A percentile compares a stretch with the other conserved stretches of the same genome.
Conservation (phyloP, 2,888 invertebrate species). For the Heterodera filipjevi region DNA sequence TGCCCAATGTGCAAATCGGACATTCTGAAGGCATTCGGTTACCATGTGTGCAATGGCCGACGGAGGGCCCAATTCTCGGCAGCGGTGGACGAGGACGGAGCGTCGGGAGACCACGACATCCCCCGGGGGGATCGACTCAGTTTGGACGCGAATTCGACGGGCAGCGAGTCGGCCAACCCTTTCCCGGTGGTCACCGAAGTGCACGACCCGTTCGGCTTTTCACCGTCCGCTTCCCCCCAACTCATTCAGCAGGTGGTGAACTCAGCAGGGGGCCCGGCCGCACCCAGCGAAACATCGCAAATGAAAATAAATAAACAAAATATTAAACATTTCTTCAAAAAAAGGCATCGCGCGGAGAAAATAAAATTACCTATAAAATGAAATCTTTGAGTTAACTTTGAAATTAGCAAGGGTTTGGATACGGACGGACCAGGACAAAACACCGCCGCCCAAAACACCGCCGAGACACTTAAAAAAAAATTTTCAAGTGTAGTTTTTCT, state of each 20-base stretch:
- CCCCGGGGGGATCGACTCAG: constrained; percentile 40
- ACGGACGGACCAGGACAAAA: no score
- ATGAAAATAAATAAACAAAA: no score
- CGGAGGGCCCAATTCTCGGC: constrained; percentile 46
- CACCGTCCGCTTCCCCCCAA: constrained; percentile 52
- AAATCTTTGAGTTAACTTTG: no score
- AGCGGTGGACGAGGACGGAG: constrained; percentile 36
- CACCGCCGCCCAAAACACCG: no score
- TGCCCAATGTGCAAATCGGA: constrained; percentile 97
- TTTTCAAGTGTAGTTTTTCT: no score
- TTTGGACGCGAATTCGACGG: constrained; percentile 44
- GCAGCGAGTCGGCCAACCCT: constrained; percentile 49
- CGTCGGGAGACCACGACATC: constrained; percentile 34
- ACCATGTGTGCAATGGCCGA: constrained; percentile 45
- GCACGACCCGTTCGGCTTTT: constrained; percentile 55
- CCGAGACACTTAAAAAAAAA: no score
- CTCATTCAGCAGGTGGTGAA: constrained; percentile 45
- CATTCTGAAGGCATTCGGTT: constrained; percentile 77
- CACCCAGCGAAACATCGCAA: not conserved
- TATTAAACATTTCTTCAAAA: no score
- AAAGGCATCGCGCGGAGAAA: no score
- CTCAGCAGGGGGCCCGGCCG: not conserved
- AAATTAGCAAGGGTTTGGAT: no score
- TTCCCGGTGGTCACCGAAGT: constrained; percentile 49
- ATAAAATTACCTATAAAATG: no score